Evolutionary conservation across 2,113 vertebrate genomes (phyloP).

Genomic region (Thamnophis sirtalis): DNA sequence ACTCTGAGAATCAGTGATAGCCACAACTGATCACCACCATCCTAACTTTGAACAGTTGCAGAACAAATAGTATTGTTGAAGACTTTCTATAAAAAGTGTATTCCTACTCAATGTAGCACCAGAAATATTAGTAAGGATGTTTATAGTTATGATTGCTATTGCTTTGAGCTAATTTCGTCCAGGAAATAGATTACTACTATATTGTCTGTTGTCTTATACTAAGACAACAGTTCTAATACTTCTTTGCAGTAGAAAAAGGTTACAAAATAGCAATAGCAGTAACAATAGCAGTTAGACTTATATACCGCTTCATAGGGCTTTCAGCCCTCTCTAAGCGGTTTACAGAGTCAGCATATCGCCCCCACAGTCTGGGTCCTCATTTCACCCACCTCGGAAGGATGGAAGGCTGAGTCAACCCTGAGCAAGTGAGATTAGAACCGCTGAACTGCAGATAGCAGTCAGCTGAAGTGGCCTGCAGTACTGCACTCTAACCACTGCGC

Average conservation of each 20-base stretch:
- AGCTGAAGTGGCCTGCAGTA: too few relatives aligned
- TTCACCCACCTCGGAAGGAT: too few relatives aligned
- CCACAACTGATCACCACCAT: background rate
- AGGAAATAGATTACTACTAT: background rate
- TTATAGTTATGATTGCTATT: background rate
- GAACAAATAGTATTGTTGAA: background rate
- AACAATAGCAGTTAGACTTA: too few relatives aligned
- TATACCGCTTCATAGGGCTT: too few relatives aligned
- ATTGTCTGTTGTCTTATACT: background rate
- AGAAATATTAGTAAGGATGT: background rate
- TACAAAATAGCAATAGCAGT: too few relatives aligned
- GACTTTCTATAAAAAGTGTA: background rate
- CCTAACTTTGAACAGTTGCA: background rate
- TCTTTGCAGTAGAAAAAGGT: background rate
- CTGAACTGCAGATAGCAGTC: too few relatives aligned
- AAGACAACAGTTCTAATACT: background rate
- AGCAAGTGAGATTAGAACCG: too few relatives aligned
- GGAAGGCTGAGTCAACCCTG: too few relatives aligned
- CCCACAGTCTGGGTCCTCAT: too few relatives aligned
- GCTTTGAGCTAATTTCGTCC: background rate
- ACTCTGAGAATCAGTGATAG: background rate
- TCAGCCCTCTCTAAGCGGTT: too few relatives aligned
- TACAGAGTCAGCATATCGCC: too few relatives aligned
- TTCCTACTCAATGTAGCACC: background rate
- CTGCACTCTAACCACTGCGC: too few relatives aligned